These are phyloP conservation scores for Hippopotamus amphibius DNA, from an alignment of 2,113 vertebrate genomes.

Conservation along the genomic window DNA sequence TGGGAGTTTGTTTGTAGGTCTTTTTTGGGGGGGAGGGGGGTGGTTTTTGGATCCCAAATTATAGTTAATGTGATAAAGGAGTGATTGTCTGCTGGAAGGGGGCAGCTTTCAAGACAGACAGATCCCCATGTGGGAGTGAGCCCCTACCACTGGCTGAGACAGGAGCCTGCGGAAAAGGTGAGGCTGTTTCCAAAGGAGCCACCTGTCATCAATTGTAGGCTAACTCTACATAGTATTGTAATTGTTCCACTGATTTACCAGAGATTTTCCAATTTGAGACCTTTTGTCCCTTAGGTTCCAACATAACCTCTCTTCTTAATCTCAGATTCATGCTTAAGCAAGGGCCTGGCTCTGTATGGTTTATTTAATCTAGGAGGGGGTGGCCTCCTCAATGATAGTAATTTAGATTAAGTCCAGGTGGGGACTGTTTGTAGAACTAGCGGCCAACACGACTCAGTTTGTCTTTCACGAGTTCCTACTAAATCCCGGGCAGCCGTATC, in stretches of 20 bases:
- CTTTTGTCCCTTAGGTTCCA: not conserved
- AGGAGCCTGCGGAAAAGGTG: not conserved
- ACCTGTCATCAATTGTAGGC: too few relatives aligned
- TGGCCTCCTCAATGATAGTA: too few relatives aligned
- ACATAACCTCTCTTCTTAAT: not conserved
- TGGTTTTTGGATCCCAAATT: not conserved
- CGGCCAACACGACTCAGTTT: not conserved
- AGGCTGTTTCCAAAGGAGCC: too few relatives aligned
- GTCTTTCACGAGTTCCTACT: not conserved
- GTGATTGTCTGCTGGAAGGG: not conserved
- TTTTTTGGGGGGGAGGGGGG: fast-evolving
- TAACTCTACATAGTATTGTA: not conserved
- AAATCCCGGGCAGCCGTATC: not conserved
- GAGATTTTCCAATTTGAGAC: not conserved
- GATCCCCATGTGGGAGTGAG: too few relatives aligned
- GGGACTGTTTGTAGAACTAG: not conserved
- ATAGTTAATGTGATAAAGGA: not conserved
- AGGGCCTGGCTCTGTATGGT: not conserved
- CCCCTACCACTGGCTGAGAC: too few relatives aligned
- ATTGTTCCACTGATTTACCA: not conserved
- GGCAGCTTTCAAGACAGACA: not conserved
- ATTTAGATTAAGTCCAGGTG: not conserved
- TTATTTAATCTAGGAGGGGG: not conserved
- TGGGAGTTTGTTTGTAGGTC: too few relatives aligned
- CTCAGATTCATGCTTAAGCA: not conserved